Conservation (phyloP, 2,113 vertebrate genomes). For the Passer domesticus region DNA sequence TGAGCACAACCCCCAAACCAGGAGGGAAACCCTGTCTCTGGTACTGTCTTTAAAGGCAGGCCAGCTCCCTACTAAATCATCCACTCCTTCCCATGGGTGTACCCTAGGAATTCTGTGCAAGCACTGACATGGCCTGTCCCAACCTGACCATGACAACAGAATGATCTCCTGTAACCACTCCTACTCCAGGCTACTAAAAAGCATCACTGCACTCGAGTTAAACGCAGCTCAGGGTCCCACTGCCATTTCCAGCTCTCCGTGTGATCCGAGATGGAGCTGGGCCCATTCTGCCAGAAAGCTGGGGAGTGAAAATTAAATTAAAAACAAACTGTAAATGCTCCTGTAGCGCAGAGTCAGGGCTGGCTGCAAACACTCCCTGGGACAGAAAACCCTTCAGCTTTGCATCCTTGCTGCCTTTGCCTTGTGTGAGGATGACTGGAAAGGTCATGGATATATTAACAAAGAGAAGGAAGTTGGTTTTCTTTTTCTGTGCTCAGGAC, state of each 20-base stretch:
- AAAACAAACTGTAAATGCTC: not conserved
- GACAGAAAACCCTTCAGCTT: not conserved
- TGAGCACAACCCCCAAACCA: not conserved
- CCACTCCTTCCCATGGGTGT: not conserved
- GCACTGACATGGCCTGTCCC: not conserved
- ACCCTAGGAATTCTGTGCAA: not conserved
- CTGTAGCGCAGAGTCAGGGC: not conserved
- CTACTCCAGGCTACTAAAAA: not conserved
- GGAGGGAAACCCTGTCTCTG: not conserved
- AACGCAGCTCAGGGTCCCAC: accelerated
- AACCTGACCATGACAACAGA: not conserved
- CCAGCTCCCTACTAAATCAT: not conserved
- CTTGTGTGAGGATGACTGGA: not conserved
- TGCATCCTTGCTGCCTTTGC: not conserved
- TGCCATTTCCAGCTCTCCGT: not conserved
- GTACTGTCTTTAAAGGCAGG: not conserved
- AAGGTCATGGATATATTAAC: not conserved
- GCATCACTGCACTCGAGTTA: not conserved
- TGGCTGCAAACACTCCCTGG: not conserved
- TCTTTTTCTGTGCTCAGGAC: not conserved
- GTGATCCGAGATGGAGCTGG: not conserved
- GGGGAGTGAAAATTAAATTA: not conserved
- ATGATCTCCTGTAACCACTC: not conserved
- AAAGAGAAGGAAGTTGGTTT: not conserved
- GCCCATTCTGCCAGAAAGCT: not conserved